A percentile compares a stretch with the other conserved stretches of the same genome.
phyloP scores from a whole-genome alignment of 2,888 invertebrate species.

The Drosophila putrida region DNA sequence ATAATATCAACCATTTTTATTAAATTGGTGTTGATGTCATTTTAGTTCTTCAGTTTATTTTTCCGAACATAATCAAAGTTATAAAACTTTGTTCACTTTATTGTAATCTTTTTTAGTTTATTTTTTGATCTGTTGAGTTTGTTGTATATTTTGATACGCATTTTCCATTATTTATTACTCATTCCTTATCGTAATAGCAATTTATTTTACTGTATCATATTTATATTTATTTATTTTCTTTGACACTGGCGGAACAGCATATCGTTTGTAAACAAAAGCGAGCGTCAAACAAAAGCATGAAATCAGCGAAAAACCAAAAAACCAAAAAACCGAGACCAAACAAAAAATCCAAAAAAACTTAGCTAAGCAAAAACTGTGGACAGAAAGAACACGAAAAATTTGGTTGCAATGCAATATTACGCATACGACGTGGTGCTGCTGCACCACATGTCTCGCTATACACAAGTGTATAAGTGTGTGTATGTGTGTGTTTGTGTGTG shows the following conservation, averaged over 20 bases:
- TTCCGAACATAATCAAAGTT: not conserved
- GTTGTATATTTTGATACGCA: not conserved
- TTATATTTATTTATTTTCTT: slow-evolving; percentile 30
- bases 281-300: slow-evolving; percentile 52
- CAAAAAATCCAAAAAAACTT: slow-evolving; percentile 26
- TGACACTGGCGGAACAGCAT: slow-evolving; percentile 41
- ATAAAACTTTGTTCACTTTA: not conserved
- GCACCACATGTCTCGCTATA: slow-evolving; percentile 35
- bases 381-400: slow-evolving; percentile 42
- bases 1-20: too few species aligned
- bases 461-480: slow-evolving; percentile 16
- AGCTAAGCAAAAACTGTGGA: slow-evolving; percentile 50
- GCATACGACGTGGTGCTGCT: slow-evolving; percentile 69
- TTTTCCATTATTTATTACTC: slow-evolving; percentile 42
- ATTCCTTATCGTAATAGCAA: slow-evolving; percentile 56
- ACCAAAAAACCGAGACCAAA: slow-evolving; percentile 8
- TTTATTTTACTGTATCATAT: slow-evolving; percentile 58
- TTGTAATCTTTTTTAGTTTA: not conserved
- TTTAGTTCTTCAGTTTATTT: not conserved
- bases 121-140: not conserved
- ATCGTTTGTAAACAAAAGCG: slow-evolving; percentile 64
- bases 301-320: slow-evolving; percentile 48
- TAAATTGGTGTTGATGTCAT: not conserved
- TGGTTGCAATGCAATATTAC: slow-evolving; percentile 71
- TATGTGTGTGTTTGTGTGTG: slow-evolving; percentile 36